A percentile compares a stretch with the other conserved stretches of the same genome.
phyloP scores from a whole-genome alignment of 2,797 vertebrate genomes.

The Dallia pectoralis region DNA sequence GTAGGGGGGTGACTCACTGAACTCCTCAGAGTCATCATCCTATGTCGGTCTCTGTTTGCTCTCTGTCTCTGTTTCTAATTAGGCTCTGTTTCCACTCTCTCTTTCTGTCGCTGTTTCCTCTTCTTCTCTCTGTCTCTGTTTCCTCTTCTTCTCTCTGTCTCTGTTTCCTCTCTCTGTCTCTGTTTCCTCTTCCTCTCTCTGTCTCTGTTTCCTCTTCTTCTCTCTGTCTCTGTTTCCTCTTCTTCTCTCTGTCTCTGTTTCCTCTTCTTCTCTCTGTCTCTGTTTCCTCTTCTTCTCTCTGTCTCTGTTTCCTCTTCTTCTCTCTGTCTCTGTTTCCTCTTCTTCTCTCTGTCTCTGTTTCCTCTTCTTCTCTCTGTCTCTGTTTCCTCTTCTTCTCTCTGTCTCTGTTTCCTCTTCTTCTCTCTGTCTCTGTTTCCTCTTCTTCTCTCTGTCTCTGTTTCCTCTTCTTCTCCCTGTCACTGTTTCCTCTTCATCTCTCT shows the following conservation, averaged over 20 bases:
- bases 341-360: conserved; percentile 22
- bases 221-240: conserved; percentile 32
- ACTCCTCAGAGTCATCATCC: conserved; percentile 13
- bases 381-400: conserved; percentile 35
- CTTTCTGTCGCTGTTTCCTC: conserved; percentile 30
- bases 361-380: conserved; percentile 16
- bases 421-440: conserved; percentile 32
- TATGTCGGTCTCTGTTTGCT: conserved; percentile 29
- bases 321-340: conserved; percentile 32
- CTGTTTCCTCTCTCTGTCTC: conserved; percentile 29
- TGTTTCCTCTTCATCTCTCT: conserved; percentile 33
- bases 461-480: conserved; percentile 15
- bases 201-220: conserved; percentile 23
- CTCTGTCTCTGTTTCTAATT: conserved; percentile 36
- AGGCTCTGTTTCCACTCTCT: no score
- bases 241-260: neutral
- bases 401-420: conserved; percentile 11
- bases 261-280: conserved; percentile 35
- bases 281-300: conserved; percentile 35
- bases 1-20: conserved; percentile 16
- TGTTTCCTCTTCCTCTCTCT: conserved; percentile 25
- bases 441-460: conserved; percentile 22
- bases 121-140: neutral
- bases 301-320: conserved; percentile 11
- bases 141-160: conserved; percentile 35